These are phyloP conservation scores for Ifrita kowaldi DNA, from an alignment of 2,113 vertebrate genomes.

Conservation along the genomic window DNA sequence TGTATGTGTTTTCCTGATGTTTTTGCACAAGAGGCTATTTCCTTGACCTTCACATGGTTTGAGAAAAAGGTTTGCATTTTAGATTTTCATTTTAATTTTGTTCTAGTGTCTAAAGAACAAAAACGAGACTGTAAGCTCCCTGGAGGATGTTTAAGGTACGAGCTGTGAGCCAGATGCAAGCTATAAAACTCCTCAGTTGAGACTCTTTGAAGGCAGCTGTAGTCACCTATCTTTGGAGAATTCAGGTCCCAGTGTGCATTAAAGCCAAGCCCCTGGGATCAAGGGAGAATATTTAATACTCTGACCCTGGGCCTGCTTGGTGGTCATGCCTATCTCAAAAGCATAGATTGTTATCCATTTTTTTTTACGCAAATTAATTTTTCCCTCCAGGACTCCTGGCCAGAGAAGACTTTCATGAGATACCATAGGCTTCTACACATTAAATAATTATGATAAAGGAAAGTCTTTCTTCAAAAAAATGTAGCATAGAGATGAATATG, in stretches of 20 bases:
- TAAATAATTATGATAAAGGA: not conserved
- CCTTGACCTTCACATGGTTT: not conserved
- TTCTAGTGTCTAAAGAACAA: not conserved
- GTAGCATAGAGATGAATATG: not conserved
- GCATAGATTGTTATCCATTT: not conserved
- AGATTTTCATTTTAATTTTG: conserved; percentile 7
- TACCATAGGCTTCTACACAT: not conserved
- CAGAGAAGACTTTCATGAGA: not conserved
- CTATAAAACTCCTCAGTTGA: not conserved
- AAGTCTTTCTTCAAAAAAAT: not conserved
- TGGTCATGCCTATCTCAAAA: not conserved
- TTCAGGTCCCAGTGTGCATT: not conserved
- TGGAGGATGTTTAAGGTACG: not conserved
- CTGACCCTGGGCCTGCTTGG: not conserved
- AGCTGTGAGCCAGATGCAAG: conserved; percentile 17
- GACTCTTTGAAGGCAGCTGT: not conserved
- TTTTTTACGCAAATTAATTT: not conserved
- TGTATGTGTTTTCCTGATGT: not conserved
- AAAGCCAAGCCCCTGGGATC: not conserved
- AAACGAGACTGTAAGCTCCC: not conserved
- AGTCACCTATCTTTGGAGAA: not conserved
- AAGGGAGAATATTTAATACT: not conserved
- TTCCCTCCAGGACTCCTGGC: not conserved
- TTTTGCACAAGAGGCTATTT: not conserved
- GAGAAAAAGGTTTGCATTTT: not conserved